phyloP scores from a whole-genome alignment of 2,113 vertebrate species.

The Embiotoca jacksoni region DNA sequence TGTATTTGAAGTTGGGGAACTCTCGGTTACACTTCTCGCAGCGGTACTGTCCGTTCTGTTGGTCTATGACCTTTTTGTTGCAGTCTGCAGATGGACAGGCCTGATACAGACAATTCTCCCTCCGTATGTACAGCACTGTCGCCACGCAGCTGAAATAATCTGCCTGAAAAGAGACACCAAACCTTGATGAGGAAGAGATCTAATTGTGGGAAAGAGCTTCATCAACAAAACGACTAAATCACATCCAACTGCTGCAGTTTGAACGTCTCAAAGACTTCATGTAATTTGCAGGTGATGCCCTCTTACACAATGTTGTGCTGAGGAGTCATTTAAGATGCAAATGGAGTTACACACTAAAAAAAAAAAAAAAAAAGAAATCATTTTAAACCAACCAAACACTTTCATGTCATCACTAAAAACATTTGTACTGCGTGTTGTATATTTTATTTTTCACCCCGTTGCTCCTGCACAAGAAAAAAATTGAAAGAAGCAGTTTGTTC shows the following conservation, averaged over 20 bases:
- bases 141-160: conserved; percentile 93
- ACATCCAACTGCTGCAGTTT: conserved; percentile 35
- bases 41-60: conserved; percentile 90
- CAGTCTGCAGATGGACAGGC: conserved; percentile 92
- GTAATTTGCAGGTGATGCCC: conserved; percentile 24
- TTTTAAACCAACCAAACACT: background rate
- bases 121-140: conserved; percentile 88
- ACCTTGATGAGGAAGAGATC: conserved; percentile 4
- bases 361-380: background rate
- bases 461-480: background rate
- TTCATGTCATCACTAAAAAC: background rate
- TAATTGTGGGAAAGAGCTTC: conserved; percentile 22
- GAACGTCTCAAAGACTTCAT: background rate
- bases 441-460: background rate
- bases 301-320: background rate
- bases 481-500: background rate
- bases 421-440: background rate
- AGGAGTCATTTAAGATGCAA: conserved; percentile 26
- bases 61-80: conserved; percentile 93
- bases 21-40: conserved; percentile 92
- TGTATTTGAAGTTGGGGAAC: conserved; percentile 92
- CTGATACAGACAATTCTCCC: conserved; percentile 93
- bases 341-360: background rate
- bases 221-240: conserved; percentile 40
- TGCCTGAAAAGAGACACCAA: conserved; percentile 76